Evolutionary conservation across 2,888 invertebrate species (phyloP).

Genomic region (Thecophora atra): DNA sequence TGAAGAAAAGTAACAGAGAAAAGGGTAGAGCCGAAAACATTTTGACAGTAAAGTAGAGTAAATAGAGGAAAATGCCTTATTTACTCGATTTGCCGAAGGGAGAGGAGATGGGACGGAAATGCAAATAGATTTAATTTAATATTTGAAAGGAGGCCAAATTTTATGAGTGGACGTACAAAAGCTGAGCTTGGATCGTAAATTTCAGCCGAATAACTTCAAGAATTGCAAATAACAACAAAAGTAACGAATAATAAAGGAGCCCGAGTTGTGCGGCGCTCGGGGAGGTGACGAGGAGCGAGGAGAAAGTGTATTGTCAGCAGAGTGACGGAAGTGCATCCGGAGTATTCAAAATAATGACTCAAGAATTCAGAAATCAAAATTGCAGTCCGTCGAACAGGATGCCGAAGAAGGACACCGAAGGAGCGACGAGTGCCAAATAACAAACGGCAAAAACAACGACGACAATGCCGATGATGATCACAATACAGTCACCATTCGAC

Average conservation of each 20-base stretch:
- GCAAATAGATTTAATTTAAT: too few relatives aligned
- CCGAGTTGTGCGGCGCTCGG: background rate
- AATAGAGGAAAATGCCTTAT: background rate
- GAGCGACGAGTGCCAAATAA: background rate
- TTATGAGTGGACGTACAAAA: background rate
- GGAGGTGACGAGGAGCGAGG: background rate
- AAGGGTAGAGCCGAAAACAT: background rate
- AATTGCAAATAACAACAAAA: constrained; percentile 11
- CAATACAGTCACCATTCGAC: background rate
- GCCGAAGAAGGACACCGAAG: too few relatives aligned
- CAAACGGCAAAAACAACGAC: background rate
- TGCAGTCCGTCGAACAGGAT: background rate
- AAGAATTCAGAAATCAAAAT: background rate
- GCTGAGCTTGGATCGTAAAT: background rate
- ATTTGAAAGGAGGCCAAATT: background rate
- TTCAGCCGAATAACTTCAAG: background rate
- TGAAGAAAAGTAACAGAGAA: too few relatives aligned
- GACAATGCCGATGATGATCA: too few relatives aligned
- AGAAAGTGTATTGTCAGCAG: background rate
- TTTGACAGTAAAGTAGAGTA: background rate
- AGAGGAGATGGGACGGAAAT: too few relatives aligned
- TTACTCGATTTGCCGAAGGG: too few relatives aligned
- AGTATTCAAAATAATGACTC: background rate
- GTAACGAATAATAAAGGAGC: background rate
- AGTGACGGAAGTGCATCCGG: background rate